phyloP scores from a whole-genome alignment of 2,888 invertebrate species.

The Schizotus pectinicornis region DNA sequence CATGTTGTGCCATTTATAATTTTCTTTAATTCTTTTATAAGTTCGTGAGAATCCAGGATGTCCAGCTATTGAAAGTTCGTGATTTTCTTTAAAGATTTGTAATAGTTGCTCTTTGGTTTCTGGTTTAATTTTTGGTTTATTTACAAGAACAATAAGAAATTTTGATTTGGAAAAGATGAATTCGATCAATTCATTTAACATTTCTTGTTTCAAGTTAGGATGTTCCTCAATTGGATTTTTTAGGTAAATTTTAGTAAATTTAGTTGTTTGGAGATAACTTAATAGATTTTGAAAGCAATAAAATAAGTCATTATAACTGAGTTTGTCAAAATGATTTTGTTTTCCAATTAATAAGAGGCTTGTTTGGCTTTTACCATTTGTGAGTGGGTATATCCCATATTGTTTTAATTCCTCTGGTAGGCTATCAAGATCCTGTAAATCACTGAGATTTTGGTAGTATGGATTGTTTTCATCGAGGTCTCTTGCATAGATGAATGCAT shows the following conservation, averaged over 20 bases:
- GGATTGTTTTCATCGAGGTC: slow-evolving; percentile 7
- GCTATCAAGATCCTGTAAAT: too few relatives aligned
- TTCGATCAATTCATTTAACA: too few relatives aligned
- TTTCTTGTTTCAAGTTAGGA: background rate
- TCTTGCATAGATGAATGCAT: background rate
- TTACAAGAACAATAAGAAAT: too few relatives aligned
- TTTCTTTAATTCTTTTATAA: slow-evolving; percentile 32
- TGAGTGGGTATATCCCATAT: background rate
- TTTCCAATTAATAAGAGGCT: background rate
- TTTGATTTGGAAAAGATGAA: too few relatives aligned
- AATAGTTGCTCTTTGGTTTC: too few relatives aligned
- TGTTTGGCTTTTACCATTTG: background rate
- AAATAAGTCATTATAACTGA: slow-evolving; percentile 2
- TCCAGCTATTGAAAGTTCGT: background rate
- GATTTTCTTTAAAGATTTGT: slow-evolving; percentile 10
- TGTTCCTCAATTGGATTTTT: background rate
- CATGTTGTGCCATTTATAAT: slow-evolving; percentile 31
- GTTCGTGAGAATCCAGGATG: slow-evolving; percentile 22
- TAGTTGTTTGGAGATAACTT: too few relatives aligned
- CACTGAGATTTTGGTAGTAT: background rate
- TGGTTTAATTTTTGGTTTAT: too few relatives aligned
- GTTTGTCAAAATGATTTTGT: slow-evolving; percentile 3
- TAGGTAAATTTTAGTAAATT: background rate
- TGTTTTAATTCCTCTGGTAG: background rate
- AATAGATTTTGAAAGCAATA: background rate